Conservation (phyloP, 2,797 vertebrate species). For the Thaleichthys pacificus region DNA sequence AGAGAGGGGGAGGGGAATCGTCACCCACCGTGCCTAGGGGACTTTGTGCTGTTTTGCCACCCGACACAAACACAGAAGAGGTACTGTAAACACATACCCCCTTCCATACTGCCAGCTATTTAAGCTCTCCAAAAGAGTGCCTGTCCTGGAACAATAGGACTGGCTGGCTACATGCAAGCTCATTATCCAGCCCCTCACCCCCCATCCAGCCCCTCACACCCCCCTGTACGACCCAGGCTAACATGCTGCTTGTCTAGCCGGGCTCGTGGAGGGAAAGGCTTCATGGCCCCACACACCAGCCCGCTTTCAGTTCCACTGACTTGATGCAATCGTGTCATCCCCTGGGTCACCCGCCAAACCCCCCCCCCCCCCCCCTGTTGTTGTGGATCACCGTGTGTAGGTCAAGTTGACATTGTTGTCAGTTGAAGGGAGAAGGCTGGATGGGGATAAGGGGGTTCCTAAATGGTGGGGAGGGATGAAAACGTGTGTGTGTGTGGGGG, state of each 20-base stretch:
- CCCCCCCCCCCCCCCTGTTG: conserved; percentile 3
- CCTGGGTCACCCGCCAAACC: background rate
- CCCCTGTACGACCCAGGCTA: conserved; percentile 33
- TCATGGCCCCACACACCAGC: background rate
- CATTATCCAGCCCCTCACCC: conserved; percentile 28
- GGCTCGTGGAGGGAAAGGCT: conserved; percentile 1
- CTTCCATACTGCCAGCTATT: conserved; percentile 31
- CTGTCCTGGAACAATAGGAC: conserved; percentile 35
- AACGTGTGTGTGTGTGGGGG: background rate
- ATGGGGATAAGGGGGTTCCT: background rate
- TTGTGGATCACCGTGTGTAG: conserved; percentile 3
- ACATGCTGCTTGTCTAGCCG: conserved; percentile 26
- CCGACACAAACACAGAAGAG: conserved; percentile 40
- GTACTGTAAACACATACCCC: conserved; percentile 37
- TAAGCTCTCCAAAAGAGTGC: conserved; percentile 26
- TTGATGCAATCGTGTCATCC: conserved; percentile 3
- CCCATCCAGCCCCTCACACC: conserved; percentile 2
- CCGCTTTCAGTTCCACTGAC: conserved; percentile 25
- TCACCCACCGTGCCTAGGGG: conserved; percentile 18
- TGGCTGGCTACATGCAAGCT: conserved; percentile 29
- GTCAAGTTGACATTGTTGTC: conserved; percentile 24
- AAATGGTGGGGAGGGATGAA: too few relatives aligned
- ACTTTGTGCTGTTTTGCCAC: conserved; percentile 3
- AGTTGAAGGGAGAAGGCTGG: background rate
- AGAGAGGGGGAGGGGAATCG: background rate